Base-by-base conservation (phyloP, 2,797 vertebrate species). In the Acridotheres tristis region DNA sequence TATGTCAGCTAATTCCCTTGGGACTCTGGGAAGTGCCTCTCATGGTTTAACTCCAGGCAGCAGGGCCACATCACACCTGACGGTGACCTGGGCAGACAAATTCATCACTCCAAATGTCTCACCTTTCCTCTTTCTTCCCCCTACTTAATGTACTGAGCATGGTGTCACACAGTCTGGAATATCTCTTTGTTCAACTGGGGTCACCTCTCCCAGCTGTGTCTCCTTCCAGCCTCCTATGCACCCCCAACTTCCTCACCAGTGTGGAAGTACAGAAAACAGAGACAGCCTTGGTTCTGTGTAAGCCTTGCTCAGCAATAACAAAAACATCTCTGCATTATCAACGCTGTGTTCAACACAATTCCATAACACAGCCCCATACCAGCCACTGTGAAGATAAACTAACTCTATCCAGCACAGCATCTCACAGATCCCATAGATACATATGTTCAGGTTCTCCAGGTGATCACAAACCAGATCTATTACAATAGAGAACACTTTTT, bases 231-330 rank as follows among this genome's bases (percentile, higher is more conserved):
- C n/a, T 34, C 14, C 5, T 12, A 10, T 2, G 15, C 8, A 47
- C 4, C 3, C 16, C n/a, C 20, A 71, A 2, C 2, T 5, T 21
- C 43, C 65, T n/a, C 5, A 15, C 20, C 50, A 76, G 19, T 0
- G 0, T 18, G 36, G 19, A 1, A 69, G 27, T 2, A 40, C 12
- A 10, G 18, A 50, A 0, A 51, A 23, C 8, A 83, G 65, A 34
- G 10, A 26, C 10, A 20, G 14, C 19, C 36, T 57, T 69, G 57
- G 10, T 2, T 50, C n/a, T 51, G 29, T 57, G 57, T 11, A 22
- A 83, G 32, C 10, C 11, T 16, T 34, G 16, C 20, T 40, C 7
- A 71, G 38, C n/a, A 47, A 7, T 9, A 66, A 26, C 36, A 4
- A 38, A 36, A 51, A 19, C 7, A 47, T 19, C 51, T 53, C 51